phyloP scores from a whole-genome alignment of 2,797 vertebrate genomes.

The Remorina albescens region DNA sequence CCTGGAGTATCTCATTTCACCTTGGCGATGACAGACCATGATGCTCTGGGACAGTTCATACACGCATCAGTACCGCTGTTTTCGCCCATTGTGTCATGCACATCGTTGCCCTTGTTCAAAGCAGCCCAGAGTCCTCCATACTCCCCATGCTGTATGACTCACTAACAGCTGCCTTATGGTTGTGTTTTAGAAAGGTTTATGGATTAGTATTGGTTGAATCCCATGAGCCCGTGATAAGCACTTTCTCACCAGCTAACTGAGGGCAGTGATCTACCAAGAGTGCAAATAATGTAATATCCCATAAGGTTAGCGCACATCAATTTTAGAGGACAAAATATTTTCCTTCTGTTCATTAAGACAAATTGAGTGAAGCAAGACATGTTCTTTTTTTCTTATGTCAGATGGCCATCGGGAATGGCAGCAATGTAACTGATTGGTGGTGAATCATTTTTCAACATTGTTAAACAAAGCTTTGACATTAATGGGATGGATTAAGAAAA shows the following conservation, averaged over 20 bases:
- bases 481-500: slow-evolving; percentile 63
- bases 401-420: slow-evolving; percentile 31
- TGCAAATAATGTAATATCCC: slow-evolving; percentile 70
- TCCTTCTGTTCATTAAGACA: slow-evolving; percentile 27
- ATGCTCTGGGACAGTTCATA: neutral
- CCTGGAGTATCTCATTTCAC: slow-evolving; percentile 7
- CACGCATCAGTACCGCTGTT: neutral
- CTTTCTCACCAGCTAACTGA: slow-evolving; percentile 49
- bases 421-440: slow-evolving; percentile 29
- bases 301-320: slow-evolving; percentile 60
- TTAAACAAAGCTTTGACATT: slow-evolving; percentile 57
- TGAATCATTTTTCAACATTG: slow-evolving; percentile 43
- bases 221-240: slow-evolving; percentile 55
- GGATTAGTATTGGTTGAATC: slow-evolving; percentile 66
- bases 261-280: slow-evolving; percentile 37
- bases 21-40: neutral
- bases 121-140: slow-evolving; percentile 8
- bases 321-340: slow-evolving; percentile 66
- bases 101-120: slow-evolving; percentile 15
- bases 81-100: slow-evolving; percentile 7
- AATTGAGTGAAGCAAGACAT: slow-evolving; percentile 34
- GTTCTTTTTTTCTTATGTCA: slow-evolving; percentile 19
- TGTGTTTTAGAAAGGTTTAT: slow-evolving; percentile 64
- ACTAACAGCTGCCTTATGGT: slow-evolving; percentile 50
- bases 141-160: slow-evolving; percentile 27